Evolutionary conservation across 2,888 invertebrate genomes (phyloP).

Genomic region (Tipula vernalis): DNA sequence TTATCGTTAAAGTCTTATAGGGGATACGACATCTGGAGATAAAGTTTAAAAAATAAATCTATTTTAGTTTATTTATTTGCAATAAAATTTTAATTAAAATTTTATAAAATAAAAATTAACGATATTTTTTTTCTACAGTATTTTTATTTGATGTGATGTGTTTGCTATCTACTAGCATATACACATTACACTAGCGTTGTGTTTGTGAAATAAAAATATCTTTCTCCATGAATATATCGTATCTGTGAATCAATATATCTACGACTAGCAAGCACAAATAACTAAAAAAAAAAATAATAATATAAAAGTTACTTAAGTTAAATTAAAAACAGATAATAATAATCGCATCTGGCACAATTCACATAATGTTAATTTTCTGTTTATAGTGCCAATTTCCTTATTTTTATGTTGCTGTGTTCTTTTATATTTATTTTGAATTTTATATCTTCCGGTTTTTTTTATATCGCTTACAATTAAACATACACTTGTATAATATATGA

Average conservation of each 20-base stretch:
- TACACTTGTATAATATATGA: neutral
- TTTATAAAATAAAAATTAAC: neutral
- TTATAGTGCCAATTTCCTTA: slow-evolving; percentile 4
- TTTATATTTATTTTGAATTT: neutral
- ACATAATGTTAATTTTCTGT: neutral
- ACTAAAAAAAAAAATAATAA: neutral
- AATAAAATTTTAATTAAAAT: neutral
- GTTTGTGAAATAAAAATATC: neutral
- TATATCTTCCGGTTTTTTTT: neutral
- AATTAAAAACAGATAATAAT: neutral
- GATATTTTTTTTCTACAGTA: neutral
- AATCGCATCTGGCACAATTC: slow-evolving; percentile 4
- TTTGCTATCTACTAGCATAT: neutral
- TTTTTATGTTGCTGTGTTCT: neutral
- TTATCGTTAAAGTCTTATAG: neutral
- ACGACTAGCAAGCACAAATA: neutral
- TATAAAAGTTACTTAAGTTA: neutral
- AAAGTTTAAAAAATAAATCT: neutral
- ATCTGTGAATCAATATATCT: neutral
- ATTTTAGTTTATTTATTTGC: neutral
- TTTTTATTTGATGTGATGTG: neutral
- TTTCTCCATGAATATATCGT: neutral
- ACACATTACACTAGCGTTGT: neutral
- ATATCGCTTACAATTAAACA: neutral
- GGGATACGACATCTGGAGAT: neutral